phyloP scores from a whole-genome alignment of 2,113 vertebrate species.

The Cololabis saira region DNA sequence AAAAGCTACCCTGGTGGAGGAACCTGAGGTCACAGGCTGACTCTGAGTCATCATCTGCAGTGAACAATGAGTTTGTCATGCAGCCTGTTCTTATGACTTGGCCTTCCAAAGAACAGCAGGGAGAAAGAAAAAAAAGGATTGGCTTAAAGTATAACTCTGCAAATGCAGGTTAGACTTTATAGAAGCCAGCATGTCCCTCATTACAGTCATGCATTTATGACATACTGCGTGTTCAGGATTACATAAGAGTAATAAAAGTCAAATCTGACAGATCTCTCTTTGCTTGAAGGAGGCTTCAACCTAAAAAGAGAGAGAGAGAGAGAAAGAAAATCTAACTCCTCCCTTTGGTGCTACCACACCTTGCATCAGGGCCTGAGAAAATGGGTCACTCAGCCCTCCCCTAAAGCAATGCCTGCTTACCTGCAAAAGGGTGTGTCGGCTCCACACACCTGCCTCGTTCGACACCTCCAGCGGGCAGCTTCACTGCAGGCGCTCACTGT shows the following conservation, averaged over 20 bases:
- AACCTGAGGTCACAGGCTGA: conserved; percentile 5
- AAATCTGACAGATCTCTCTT: conserved; percentile 35
- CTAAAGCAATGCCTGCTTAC: conserved; percentile 34
- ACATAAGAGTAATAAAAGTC: conserved; percentile 9
- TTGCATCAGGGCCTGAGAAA: conserved; percentile 34
- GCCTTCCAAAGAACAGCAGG: not conserved
- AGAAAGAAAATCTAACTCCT: conserved; percentile 3
- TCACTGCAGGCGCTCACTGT: conserved; percentile 45
- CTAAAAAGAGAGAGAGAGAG: not conserved
- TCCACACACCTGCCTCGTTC: conserved; percentile 30
- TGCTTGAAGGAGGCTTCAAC: not conserved
- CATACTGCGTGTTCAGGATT: not conserved
- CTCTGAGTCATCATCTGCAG: conserved; percentile 47
- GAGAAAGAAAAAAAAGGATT: not conserved
- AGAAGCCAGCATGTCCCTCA: not conserved
- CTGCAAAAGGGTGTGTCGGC: conserved; percentile 58
- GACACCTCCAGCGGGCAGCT: conserved; percentile 27
- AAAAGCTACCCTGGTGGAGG: not conserved
- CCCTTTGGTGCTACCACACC: conserved; percentile 30
- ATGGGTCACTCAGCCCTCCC: conserved; percentile 46
- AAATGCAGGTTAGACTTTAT: not conserved
- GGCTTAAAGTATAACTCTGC: conserved; percentile 25
- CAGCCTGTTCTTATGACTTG: conserved; percentile 20
- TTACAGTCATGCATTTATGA: conserved; percentile 14
- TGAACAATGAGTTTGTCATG: conserved; percentile 5